Evolutionary conservation across 2,797 vertebrate species (phyloP).

Genomic region (Trachops cirrhosus): DNA sequence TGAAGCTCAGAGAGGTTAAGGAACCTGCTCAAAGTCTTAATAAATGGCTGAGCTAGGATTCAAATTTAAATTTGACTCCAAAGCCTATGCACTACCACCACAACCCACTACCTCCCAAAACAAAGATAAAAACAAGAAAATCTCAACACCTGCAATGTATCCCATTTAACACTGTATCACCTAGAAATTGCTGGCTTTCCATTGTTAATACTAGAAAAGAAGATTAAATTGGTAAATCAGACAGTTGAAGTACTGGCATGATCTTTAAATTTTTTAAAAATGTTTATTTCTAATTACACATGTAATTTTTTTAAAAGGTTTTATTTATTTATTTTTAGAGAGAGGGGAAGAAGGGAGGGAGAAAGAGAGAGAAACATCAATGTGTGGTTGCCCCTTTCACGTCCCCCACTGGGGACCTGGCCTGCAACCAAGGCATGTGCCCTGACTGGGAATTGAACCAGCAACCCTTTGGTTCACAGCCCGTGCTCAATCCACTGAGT

Average conservation of each 20-base stretch:
- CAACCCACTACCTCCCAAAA: background rate
- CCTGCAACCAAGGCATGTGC: no score
- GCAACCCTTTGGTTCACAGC: no score
- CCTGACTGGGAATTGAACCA: no score
- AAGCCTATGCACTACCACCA: background rate
- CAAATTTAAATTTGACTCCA: background rate
- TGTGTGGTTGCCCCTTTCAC: no score
- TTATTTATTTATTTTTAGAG: no score
- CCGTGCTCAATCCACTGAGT: no score
- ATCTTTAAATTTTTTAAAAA: background rate
- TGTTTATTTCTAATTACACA: conserved; percentile 36
- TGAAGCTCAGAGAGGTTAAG: background rate
- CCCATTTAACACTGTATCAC: background rate
- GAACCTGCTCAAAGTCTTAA: background rate
- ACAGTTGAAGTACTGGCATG: background rate
- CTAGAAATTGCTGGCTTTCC: background rate
- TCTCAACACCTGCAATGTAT: background rate
- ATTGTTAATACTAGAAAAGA: conserved; percentile 29
- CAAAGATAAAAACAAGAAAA: conserved; percentile 32
- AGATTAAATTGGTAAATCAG: background rate
- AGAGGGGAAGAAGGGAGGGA: no score
- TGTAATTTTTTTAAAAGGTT: conserved; percentile 11
- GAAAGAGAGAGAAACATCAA: no score
- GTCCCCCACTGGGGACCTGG: no score
- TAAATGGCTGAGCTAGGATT: background rate